phyloP scores from a whole-genome alignment of 2,797 vertebrate genomes.

The Hirundo rustica region DNA sequence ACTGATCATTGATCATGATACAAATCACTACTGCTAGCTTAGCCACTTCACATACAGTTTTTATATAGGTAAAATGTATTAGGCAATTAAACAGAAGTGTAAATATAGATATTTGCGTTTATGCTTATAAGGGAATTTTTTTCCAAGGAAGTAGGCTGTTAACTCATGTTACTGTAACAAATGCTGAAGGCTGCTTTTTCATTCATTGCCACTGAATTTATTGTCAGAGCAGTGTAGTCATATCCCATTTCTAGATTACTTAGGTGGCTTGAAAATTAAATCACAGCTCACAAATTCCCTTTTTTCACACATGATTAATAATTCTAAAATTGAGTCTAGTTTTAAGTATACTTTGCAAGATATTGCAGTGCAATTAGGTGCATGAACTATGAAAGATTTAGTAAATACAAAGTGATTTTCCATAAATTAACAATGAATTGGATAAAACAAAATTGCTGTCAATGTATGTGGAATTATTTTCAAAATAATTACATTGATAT shows the following conservation, averaged over 20 bases:
- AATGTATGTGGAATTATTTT: not conserved
- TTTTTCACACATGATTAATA: slow-evolving; percentile 6
- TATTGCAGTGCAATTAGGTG: not conserved
- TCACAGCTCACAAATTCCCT: slow-evolving; percentile 48
- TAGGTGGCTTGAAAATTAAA: slow-evolving; percentile 78
- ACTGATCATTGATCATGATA: not conserved
- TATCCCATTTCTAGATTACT: slow-evolving; percentile 77
- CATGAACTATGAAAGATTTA: not conserved
- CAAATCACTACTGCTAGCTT: slow-evolving; percentile 16
- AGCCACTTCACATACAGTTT: not conserved
- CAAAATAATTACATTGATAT: not conserved
- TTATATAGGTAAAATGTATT: slow-evolving; percentile 51
- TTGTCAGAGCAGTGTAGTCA: slow-evolving; percentile 57
- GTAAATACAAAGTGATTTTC: not conserved
- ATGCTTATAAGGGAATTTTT: slow-evolving; percentile 32
- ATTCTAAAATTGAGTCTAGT: not conserved
- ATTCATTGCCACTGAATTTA: slow-evolving; percentile 70
- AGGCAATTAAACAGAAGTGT: slow-evolving; percentile 63
- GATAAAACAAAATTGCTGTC: not conserved
- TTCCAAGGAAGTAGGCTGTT: slow-evolving; percentile 57
- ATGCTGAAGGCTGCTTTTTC: slow-evolving; percentile 71
- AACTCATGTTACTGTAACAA: slow-evolving; percentile 77
- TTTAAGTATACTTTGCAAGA: not conserved
- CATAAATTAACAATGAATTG: not conserved
- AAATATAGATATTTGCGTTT: slow-evolving; percentile 59